Evolutionary conservation across 35 echinoderm and acorn worm genomes (phyloP).

Genomic region (Lytechinus variegatus): DNA sequence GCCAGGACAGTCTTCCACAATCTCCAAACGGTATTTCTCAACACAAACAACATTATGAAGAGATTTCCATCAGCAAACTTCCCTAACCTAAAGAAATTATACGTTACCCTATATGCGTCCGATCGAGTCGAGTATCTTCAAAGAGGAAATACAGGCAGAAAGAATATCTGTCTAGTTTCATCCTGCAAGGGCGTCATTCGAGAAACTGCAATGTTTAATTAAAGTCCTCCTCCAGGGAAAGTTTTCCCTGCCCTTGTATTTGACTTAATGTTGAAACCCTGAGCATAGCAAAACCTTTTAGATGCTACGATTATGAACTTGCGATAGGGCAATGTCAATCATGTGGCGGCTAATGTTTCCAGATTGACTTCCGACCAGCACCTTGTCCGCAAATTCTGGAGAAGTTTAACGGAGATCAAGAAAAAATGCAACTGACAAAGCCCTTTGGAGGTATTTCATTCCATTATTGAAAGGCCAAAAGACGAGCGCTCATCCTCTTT

Average conservation of each 20-base stretch:
- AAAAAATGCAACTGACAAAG: background rate
- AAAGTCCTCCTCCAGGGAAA: background rate
- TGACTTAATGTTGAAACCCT: background rate
- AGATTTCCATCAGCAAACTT: background rate
- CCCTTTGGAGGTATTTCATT: background rate
- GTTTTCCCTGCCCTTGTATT: background rate
- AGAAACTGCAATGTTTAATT: background rate
- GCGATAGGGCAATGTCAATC: background rate
- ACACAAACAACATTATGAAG: background rate
- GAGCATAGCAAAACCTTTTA: constrained; percentile 9
- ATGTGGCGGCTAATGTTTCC: background rate
- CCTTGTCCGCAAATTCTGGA: background rate
- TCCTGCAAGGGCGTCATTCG: background rate
- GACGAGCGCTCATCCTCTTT: background rate
- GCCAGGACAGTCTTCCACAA: background rate
- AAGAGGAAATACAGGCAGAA: background rate
- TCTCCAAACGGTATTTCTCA: background rate
- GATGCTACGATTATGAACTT: constrained; percentile 3
- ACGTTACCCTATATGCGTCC: background rate
- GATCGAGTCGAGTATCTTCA: background rate
- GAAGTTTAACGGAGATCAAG: background rate
- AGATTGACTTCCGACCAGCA: background rate
- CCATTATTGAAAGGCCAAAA: background rate
- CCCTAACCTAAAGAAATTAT: background rate
- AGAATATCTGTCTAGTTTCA: background rate